These are phyloP conservation scores for Ammodytes dubius DNA, from an alignment of 2,113 vertebrate genomes.

Conservation along the genomic window DNA sequence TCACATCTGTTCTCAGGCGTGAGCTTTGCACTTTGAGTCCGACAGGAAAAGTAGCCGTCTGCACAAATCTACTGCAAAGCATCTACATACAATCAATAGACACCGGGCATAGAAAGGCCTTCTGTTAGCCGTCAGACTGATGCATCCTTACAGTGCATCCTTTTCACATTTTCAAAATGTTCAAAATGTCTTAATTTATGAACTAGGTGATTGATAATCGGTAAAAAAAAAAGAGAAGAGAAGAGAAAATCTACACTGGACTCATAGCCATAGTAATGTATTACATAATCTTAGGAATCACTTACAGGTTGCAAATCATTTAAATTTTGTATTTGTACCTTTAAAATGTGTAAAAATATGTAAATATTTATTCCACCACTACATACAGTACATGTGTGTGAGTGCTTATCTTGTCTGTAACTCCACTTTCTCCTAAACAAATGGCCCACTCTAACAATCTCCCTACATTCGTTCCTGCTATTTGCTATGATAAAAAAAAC, in stretches of 20 bases:
- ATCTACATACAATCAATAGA: slow-evolving; percentile 8
- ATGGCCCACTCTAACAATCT: neutral
- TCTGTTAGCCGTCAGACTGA: slow-evolving; percentile 25
- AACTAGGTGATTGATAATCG: too few relatives aligned
- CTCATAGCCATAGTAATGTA: too few relatives aligned
- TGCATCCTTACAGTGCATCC: slow-evolving; percentile 13
- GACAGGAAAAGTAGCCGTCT: slow-evolving; percentile 22
- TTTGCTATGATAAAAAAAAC: slow-evolving; percentile 5
- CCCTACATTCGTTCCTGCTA: slow-evolving; percentile 17
- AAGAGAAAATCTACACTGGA: too few relatives aligned
- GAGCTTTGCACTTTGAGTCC: slow-evolving; percentile 15
- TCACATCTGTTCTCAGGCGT: neutral
- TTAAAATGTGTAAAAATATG: neutral
- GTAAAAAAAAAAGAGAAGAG: too few relatives aligned
- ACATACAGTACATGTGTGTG: neutral
- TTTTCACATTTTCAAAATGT: too few relatives aligned
- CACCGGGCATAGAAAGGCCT: neutral
- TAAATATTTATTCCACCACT: neutral
- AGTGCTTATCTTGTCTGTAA: neutral
- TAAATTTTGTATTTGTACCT: neutral
- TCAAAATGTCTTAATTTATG: too few relatives aligned
- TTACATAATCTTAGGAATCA: too few relatives aligned
- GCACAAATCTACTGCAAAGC: slow-evolving; percentile 23
- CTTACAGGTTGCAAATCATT: too few relatives aligned
- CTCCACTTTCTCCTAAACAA: neutral